Evolutionary conservation across 2,797 vertebrate genomes (phyloP).

Genomic region (Mormyrops attenuatus): DNA sequence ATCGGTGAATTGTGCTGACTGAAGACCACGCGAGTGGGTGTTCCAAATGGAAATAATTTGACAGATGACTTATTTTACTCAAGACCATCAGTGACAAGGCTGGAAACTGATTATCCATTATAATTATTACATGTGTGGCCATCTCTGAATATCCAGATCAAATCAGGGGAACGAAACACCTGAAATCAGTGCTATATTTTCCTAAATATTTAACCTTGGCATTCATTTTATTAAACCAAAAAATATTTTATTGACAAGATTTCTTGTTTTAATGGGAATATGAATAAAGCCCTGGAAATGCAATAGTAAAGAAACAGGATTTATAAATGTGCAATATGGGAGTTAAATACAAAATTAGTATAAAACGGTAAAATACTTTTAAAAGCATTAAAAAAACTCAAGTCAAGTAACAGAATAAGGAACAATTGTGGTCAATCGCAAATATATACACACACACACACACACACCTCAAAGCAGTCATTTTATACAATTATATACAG

Average conservation of each 20-base stretch:
- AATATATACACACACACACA: neutral
- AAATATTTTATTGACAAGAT: neutral
- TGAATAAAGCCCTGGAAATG: neutral
- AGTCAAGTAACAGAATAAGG: neutral
- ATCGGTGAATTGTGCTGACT: neutral
- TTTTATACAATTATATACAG: slow-evolving; percentile 57
- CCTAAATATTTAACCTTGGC: neutral
- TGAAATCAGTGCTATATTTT: neutral
- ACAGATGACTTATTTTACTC: neutral
- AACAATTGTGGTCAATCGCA: neutral
- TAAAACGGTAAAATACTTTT: neutral
- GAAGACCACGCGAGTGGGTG: neutral
- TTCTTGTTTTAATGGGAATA: neutral
- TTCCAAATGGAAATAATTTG: neutral
- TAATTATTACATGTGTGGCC: neutral
- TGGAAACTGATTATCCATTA: neutral
- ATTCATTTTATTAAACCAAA: neutral
- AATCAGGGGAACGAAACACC: neutral
- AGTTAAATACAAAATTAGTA: neutral
- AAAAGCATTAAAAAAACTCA: neutral
- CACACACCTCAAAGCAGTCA: neutral
- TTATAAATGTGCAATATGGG: neutral
- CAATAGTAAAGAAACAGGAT: neutral
- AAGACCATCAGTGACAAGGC: neutral
- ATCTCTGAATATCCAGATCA: neutral